Conservation (phyloP, 2,888 invertebrate genomes). For the Thera obeliscata region DNA sequence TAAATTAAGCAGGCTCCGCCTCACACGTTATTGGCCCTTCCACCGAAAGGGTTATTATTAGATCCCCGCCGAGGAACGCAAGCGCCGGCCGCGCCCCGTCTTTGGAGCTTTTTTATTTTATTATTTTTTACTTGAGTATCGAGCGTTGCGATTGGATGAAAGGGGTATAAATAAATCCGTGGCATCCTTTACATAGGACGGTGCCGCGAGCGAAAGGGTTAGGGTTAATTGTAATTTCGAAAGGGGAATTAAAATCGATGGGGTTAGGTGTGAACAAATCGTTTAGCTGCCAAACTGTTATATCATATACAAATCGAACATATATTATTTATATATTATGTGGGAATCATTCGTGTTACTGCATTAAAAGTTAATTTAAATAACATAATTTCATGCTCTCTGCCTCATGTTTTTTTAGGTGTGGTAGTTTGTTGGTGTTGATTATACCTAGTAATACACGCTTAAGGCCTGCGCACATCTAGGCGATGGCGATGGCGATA, state of each 20-base stretch:
- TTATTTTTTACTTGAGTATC: conserved; percentile 63
- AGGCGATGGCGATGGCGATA: too few relatives aligned
- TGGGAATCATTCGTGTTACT: too few relatives aligned
- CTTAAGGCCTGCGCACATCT: too few relatives aligned
- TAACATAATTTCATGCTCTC: too few relatives aligned
- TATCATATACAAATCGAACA: conserved; percentile 2
- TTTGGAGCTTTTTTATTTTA: conserved; percentile 81
- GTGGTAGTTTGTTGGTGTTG: too few relatives aligned
- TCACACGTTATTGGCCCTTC: conserved; percentile 76
- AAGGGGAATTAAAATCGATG: conserved; percentile 55
- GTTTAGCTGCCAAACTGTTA: conserved; percentile 39
- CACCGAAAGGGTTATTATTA: conserved; percentile 81
- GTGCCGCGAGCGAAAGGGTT: conserved; percentile 70
- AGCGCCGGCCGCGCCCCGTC: conserved; percentile 68
- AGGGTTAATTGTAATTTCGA: conserved; percentile 57
- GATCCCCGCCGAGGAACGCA: conserved; percentile 62
- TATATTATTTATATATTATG: background rate
- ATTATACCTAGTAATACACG: too few relatives aligned
- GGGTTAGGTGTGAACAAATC: conserved; percentile 59
- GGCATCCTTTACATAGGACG: conserved; percentile 62
- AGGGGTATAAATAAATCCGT: conserved; percentile 76
- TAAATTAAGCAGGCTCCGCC: conserved; percentile 65
- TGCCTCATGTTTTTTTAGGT: too few relatives aligned
- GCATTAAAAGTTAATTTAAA: too few relatives aligned
- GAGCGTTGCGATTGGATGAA: conserved; percentile 66